Conservation (phyloP, 37 sponge, comb jelly and placozoan genomes). For the Axinella damicornis region DNA sequence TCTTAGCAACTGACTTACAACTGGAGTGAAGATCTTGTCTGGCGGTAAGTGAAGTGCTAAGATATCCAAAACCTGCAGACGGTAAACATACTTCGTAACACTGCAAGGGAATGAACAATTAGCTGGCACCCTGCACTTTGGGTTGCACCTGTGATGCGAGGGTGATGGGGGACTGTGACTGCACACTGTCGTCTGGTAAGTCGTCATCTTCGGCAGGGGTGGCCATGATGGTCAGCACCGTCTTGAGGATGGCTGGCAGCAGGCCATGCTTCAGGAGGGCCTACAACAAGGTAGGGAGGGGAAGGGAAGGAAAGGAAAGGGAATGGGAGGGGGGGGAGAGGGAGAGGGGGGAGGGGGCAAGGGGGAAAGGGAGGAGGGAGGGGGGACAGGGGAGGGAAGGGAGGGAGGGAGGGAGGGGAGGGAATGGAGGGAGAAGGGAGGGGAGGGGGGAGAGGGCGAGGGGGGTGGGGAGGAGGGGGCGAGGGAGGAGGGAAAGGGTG, state of each 20-base stretch:
- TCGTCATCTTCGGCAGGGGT: constrained; percentile 46
- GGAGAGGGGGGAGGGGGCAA: not conserved
- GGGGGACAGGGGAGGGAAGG: not conserved
- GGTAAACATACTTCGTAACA: too few relatives aligned
- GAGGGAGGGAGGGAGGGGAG: not conserved
- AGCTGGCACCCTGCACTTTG: too few relatives aligned
- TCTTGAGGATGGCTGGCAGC: constrained; percentile 52
- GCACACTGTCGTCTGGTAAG: constrained; percentile 60
- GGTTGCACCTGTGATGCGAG: constrained; percentile 75
- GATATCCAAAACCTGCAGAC: constrained; percentile 78
- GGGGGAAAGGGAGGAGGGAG: not conserved
- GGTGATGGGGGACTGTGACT: constrained; percentile 66
- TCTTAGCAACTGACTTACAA: constrained; percentile 76
- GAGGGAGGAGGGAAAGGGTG: too few relatives aligned
- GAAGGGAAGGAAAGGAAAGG: not conserved
- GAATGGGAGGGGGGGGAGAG: not conserved
- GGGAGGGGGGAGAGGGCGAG: too few relatives aligned
- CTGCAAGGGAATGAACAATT: too few relatives aligned
- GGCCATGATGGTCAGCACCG: constrained; percentile 74
- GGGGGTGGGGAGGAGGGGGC: too few relatives aligned
- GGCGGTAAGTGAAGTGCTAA: constrained; percentile 87
- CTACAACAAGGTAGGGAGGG: not conserved
- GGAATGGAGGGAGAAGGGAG: too few relatives aligned
- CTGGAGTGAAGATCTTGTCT: constrained; percentile 79
- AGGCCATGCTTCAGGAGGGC: constrained; percentile 66